Conservation (phyloP, 2,888 invertebrate species). For the Epinotia demarniana region DNA sequence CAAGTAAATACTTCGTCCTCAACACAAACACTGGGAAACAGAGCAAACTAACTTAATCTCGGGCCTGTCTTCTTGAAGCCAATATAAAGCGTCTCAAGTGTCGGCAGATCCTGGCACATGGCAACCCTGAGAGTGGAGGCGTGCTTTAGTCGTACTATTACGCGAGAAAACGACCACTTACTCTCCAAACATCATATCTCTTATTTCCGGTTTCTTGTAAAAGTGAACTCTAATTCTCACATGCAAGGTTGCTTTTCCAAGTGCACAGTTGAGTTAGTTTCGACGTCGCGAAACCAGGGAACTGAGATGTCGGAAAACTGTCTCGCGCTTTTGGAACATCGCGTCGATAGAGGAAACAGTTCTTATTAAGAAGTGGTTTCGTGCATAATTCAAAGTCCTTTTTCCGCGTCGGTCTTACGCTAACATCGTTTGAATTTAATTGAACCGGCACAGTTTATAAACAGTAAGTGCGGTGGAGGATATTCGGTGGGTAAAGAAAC, state of each 20-base stretch:
- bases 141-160: slow-evolving; percentile 38
- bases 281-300: background rate
- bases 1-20: slow-evolving; percentile 24
- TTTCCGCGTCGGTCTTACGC: background rate
- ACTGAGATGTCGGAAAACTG: slow-evolving; percentile 47
- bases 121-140: slow-evolving; percentile 41
- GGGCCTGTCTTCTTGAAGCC: slow-evolving; percentile 38
- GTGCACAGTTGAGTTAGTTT: background rate
- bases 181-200: slow-evolving; percentile 8
- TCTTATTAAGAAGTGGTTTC: slow-evolving; percentile 48
- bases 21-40: slow-evolving; percentile 34
- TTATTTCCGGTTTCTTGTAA: background rate
- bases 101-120: slow-evolving; percentile 40
- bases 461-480: background rate
- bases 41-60: slow-evolving; percentile 39
- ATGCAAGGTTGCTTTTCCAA: slow-evolving; percentile 22
- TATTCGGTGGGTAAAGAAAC: background rate
- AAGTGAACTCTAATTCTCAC: background rate
- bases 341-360: slow-evolving; percentile 51
- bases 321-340: slow-evolving; percentile 50
- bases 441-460: background rate
- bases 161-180: slow-evolving; percentile 17
- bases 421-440: slow-evolving; percentile 11
- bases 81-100: slow-evolving; percentile 41
- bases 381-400: slow-evolving; percentile 36